Conservation (phyloP, 2,888 invertebrate genomes). For the Malthinus flaveolus region DNA sequence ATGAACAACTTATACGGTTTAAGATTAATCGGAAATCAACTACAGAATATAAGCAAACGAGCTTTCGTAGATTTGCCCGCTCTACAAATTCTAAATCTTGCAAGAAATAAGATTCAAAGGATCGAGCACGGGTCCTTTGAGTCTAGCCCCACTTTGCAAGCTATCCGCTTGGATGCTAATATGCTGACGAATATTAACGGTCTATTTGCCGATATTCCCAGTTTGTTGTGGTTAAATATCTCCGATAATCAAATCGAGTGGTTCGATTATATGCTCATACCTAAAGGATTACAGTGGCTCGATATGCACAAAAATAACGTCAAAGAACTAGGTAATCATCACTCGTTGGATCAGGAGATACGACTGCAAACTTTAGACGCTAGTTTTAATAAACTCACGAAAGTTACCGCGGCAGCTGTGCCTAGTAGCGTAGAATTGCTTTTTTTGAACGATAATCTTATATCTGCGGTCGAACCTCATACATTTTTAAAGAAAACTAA, state of each 20-base stretch:
- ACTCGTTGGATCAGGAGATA: conserved; percentile 70
- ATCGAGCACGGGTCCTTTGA: conserved; percentile 84
- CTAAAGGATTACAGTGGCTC: conserved; percentile 81
- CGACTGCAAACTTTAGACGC: conserved; percentile 83
- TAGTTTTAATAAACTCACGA: conserved; percentile 86
- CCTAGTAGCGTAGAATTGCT: conserved; percentile 84
- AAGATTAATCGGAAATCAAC: conserved; percentile 85
- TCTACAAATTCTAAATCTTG: conserved; percentile 84
- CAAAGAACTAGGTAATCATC: conserved; percentile 75
- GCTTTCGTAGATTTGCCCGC: conserved; percentile 79
- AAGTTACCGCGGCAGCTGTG: conserved; percentile 74
- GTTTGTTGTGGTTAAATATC: conserved; percentile 86
- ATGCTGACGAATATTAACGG: conserved; percentile 79
- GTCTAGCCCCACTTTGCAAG: conserved; percentile 77
- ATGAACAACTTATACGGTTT: conserved; percentile 85
- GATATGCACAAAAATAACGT: conserved; percentile 89
- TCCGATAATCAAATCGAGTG: conserved; percentile 87
- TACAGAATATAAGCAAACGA: conserved; percentile 78
- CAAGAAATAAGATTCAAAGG: conserved; percentile 77
- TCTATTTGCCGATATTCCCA: conserved; percentile 80
- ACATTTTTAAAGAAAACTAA: conserved; percentile 88
- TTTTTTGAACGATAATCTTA: conserved; percentile 87
- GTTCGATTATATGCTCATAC: conserved; percentile 87
- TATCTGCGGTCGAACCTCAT: conserved; percentile 82
- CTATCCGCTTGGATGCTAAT: conserved; percentile 86